Evolutionary conservation across 2,888 invertebrate genomes (phyloP).

Genomic region (Resseliella maxima): DNA sequence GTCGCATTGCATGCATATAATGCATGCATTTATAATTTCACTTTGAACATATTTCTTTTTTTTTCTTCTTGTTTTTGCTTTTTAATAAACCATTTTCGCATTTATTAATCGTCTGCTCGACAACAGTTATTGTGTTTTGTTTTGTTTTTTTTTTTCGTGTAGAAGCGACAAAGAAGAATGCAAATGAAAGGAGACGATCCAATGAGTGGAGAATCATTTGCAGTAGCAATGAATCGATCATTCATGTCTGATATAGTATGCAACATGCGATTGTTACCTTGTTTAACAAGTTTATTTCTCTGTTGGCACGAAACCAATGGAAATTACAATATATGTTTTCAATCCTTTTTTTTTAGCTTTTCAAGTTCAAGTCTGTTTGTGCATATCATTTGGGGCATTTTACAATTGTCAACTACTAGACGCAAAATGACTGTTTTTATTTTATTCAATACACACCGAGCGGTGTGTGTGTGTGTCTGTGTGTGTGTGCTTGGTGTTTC

Average conservation of each 20-base stretch:
- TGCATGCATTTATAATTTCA: background rate
- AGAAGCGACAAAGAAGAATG: background rate
- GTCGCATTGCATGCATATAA: conserved; percentile 14
- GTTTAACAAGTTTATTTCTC: conserved; percentile 23
- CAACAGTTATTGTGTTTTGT: conserved; percentile 8
- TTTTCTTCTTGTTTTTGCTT: background rate
- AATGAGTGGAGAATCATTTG: background rate
- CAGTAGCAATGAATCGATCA: background rate
- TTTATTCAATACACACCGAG: too few relatives aligned
- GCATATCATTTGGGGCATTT: background rate
- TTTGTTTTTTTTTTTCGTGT: background rate
- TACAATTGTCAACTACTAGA: background rate
- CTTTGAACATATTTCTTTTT: background rate
- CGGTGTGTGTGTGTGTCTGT: background rate
- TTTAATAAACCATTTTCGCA: background rate
- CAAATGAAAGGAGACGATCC: background rate
- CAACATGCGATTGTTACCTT: conserved; percentile 29
- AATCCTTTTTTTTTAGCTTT: background rate
- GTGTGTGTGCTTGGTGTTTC: background rate
- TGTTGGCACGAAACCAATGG: background rate
- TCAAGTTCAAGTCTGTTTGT: conserved; percentile 2
- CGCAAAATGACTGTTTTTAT: too few relatives aligned
- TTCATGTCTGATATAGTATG: background rate
- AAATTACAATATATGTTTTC: background rate
- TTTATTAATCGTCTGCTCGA: conserved; percentile 17